phyloP scores from a whole-genome alignment of 1,140 invertebrate species.

The Colletes gigas region DNA sequence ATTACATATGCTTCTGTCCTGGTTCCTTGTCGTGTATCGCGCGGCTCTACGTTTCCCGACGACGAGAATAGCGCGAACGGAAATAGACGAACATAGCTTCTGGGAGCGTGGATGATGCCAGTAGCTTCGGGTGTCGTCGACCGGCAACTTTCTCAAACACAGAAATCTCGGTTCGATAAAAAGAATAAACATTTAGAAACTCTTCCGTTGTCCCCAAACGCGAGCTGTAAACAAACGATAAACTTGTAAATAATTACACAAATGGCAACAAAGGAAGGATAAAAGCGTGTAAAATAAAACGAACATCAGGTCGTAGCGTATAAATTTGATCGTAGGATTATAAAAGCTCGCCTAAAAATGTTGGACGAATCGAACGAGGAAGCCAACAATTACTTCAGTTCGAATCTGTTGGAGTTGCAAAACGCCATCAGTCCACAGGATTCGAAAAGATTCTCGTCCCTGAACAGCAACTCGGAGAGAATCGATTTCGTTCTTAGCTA shows the following conservation, averaged over 20 bases:
- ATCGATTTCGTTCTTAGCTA: constrained; percentile 74
- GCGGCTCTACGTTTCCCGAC: background rate
- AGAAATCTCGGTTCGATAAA: background rate
- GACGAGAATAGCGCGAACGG: constrained; percentile 70
- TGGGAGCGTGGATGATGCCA: constrained; percentile 41
- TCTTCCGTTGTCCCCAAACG: too few relatives aligned
- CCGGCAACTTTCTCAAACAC: background rate
- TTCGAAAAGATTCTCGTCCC: constrained; percentile 66
- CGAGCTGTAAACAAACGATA: background rate
- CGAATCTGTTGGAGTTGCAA: constrained; percentile 70
- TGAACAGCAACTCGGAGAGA: constrained; percentile 65
- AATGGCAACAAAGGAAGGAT: background rate
- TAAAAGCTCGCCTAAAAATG: constrained; percentile 10
- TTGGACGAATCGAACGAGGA: constrained; percentile 61
- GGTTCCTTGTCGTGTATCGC: background rate
- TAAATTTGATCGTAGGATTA: background rate
- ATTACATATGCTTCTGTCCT: constrained; percentile 1
- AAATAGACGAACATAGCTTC: constrained; percentile 64
- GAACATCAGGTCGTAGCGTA: background rate
- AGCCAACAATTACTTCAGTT: constrained; percentile 71
- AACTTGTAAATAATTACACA: background rate
- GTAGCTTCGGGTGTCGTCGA: constrained; percentile 46
- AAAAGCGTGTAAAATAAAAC: background rate
- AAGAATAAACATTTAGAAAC: background rate
- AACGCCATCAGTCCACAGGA: constrained; percentile 60